These are phyloP conservation scores for Cryptocheilus praepositus DNA, from an alignment of 2,888 invertebrate species.

Conservation along the genomic window DNA sequence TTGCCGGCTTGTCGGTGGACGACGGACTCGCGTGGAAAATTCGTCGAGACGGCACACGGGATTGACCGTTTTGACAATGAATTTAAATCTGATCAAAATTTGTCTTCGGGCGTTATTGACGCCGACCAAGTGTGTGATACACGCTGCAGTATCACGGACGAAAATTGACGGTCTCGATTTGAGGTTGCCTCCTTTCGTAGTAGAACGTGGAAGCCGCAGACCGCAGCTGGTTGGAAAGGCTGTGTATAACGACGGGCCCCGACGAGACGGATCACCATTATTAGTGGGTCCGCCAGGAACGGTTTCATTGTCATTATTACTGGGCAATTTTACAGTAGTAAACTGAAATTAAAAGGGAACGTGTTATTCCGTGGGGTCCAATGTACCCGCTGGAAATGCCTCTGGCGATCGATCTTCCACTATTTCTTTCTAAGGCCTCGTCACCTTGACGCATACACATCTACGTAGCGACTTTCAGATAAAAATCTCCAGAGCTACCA, in stretches of 20 bases:
- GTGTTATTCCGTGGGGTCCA: constrained; percentile 59
- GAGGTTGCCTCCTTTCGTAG: neutral
- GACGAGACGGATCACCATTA: constrained; percentile 60
- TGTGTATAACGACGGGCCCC: constrained; percentile 21
- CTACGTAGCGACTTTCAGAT: no score
- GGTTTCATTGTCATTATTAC: constrained; percentile 66
- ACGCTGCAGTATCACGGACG: neutral
- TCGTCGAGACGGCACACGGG: neutral
- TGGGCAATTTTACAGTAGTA: constrained; percentile 72
- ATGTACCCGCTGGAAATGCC: neutral
- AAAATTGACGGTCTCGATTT: neutral
- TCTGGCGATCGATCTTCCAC: no score
- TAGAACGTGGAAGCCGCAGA: constrained; percentile 26
- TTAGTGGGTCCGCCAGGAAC: constrained; percentile 46
- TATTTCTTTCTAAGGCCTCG: no score
- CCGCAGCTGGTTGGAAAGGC: constrained; percentile 26
- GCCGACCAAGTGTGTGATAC: no score
- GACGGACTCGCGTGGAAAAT: no score
- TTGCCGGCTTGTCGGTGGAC: no score
- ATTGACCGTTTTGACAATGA: neutral
- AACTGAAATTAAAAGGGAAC: constrained; percentile 69
- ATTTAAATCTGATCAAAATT: neutral
- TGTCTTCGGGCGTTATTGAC: neutral
- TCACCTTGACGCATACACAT: no score
- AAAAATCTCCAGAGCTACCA: no score